phyloP scores from a whole-genome alignment of 2,113 vertebrate species.

The Isurus oxyrinchus region DNA sequence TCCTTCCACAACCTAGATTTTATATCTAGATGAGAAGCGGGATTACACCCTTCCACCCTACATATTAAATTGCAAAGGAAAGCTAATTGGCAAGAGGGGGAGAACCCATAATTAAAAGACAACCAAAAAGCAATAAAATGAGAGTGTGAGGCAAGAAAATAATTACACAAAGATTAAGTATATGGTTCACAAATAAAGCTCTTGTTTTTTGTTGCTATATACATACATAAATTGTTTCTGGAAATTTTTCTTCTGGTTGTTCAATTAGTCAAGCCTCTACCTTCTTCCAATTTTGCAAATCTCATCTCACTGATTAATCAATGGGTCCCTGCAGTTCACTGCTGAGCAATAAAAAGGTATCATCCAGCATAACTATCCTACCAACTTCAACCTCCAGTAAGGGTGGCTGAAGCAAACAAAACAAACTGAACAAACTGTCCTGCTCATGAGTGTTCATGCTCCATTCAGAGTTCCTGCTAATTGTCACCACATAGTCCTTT shows the following conservation, averaged over 20 bases:
- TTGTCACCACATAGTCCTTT: no score
- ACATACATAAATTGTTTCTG: no score
- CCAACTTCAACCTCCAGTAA: neutral
- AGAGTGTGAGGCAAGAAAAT: neutral
- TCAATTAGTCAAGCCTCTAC: neutral
- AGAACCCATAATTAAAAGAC: neutral
- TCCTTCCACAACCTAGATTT: neutral
- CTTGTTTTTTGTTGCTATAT: no score
- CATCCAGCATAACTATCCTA: neutral
- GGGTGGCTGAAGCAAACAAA: neutral
- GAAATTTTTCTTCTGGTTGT: no score
- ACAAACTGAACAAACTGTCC: no score
- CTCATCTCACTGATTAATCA: neutral
- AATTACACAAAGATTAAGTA: neutral
- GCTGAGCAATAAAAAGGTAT: neutral
- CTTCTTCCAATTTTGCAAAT: neutral
- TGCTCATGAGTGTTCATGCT: no score
- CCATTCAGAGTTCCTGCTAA: no score
- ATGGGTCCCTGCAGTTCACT: neutral
- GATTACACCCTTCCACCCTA: neutral
- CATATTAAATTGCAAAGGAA: neutral
- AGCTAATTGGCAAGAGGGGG: neutral
- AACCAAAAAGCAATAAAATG: neutral
- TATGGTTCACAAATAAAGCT: neutral
- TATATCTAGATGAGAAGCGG: neutral